Conservation (phyloP, 2,113 vertebrate species). For the Malurus melanocephalus region DNA sequence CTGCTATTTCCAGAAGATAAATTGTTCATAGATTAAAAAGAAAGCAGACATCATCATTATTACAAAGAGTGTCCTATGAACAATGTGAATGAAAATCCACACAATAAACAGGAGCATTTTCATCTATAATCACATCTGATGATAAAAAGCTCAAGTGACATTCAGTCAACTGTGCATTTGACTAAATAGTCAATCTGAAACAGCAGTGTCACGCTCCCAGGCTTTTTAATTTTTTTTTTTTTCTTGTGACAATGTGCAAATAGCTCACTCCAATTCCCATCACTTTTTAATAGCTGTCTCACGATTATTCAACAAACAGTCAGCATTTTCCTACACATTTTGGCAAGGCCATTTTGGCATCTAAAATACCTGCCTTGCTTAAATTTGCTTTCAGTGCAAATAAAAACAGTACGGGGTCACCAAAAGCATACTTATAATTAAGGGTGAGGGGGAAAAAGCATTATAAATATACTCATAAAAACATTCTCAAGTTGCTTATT, state of each 20-base stretch:
- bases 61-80: not conserved
- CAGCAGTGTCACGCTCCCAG: not conserved
- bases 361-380: not conserved
- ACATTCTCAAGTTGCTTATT: not conserved
- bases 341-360: not conserved
- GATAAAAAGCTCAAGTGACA: constrained; percentile 1
- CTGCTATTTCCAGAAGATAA: not conserved
- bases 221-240: not conserved
- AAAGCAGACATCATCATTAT: not conserved
- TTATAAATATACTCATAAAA: not conserved
- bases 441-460: not conserved
- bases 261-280: not conserved
- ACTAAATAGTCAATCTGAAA: not conserved
- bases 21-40: not conserved
- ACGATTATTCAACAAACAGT: not conserved
- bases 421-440: not conserved
- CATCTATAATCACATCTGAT: not conserved
- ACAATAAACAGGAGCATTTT: not conserved
- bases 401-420: not conserved
- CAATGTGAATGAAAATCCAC: not conserved
- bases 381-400: not conserved
- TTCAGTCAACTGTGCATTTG: not conserved
- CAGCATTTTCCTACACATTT: not conserved
- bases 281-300: not conserved
- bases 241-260: not conserved